A percentile compares a stretch with the other conserved stretches of the same genome.
These are phyloP conservation scores for Neosilurus hyrtlii DNA, from an alignment of 2,797 vertebrate species.

Conservation along the genomic window DNA sequence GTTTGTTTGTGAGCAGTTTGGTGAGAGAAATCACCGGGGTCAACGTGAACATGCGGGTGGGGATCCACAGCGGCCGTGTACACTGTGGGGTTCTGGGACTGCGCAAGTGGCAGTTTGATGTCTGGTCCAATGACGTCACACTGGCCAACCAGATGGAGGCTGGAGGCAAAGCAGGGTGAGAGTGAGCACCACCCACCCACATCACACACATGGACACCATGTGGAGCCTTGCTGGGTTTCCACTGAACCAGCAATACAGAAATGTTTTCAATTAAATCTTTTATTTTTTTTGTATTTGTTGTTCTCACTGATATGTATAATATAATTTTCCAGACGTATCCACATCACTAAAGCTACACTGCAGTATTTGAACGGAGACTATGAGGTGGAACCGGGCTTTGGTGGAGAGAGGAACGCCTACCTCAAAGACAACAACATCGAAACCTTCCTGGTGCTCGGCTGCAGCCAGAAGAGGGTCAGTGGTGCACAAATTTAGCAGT, in stretches of 20 bases:
- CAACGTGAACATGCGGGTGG: slow-evolving; percentile 97
- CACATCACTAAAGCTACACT: slow-evolving; percentile 89
- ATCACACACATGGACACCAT: not conserved
- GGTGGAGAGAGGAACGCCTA: slow-evolving; percentile 78
- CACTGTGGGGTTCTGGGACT: slow-evolving; percentile 94
- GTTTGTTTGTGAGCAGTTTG: slow-evolving; percentile 72
- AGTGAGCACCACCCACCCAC: slow-evolving; percentile 35
- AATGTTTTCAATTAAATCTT: not conserved
- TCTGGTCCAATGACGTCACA: slow-evolving; percentile 96
- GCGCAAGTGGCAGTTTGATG: slow-evolving; percentile 97
- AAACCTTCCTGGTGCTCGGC: slow-evolving; percentile 81
- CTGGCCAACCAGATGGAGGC: slow-evolving; percentile 96
- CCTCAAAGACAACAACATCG: slow-evolving; percentile 80
- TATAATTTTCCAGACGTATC: slow-evolving; percentile 77
- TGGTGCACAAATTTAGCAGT: not conserved
- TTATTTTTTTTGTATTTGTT: not conserved
- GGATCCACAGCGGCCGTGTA: slow-evolving; percentile 93
- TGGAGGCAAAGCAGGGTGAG: slow-evolving; percentile 89
- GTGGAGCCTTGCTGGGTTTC: not conserved
- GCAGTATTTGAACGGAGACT: slow-evolving; percentile 90
- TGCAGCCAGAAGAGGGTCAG: slow-evolving; percentile 83
- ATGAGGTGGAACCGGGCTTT: slow-evolving; percentile 84
- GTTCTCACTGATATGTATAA: not conserved
- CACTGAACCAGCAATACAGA: not conserved
- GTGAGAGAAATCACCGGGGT: slow-evolving; percentile 95